phyloP scores from a whole-genome alignment of 2,113 vertebrate species.

The Hypanus sabinus region DNA sequence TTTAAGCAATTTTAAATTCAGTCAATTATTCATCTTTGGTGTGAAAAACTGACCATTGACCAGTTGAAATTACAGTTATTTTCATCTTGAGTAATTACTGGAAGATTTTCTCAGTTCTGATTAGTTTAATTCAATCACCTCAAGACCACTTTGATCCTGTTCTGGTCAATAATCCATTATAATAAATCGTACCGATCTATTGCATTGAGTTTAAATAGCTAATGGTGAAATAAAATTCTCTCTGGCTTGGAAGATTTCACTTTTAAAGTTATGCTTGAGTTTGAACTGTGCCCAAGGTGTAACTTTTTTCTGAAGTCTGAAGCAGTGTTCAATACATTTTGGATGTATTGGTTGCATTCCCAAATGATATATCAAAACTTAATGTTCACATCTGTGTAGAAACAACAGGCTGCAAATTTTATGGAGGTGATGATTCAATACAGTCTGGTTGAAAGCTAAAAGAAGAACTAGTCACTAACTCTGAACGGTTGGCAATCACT shows the following conservation, averaged over 20 bases:
- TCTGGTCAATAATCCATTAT: neutral
- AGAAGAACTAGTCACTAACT: neutral
- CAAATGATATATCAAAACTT: neutral
- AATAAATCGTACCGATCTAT: neutral
- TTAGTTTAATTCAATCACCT: neutral
- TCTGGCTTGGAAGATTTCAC: neutral
- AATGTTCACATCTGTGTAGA: neutral
- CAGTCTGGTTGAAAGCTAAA: neutral
- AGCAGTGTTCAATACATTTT: neutral
- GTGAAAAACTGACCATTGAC: too few species aligned
- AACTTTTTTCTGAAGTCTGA: neutral
- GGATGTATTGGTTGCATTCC: neutral
- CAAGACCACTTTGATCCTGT: neutral
- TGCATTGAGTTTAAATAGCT: too few species aligned
- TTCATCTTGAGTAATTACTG: neutral
- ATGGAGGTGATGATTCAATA: neutral
- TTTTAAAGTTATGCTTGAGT: neutral
- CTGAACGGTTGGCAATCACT: neutral
- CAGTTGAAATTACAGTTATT: neutral
- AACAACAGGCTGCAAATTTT: neutral
- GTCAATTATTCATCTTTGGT: neutral
- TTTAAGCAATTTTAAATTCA: neutral
- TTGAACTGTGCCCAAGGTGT: neutral
- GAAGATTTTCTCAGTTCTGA: neutral
- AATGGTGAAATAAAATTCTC: too few species aligned